Percentiles rank a stretch among this genome's conserved stretches.
These are phyloP conservation scores for Catocala fraxini DNA, from an alignment of 2,888 invertebrate species.

Conservation along the genomic window DNA sequence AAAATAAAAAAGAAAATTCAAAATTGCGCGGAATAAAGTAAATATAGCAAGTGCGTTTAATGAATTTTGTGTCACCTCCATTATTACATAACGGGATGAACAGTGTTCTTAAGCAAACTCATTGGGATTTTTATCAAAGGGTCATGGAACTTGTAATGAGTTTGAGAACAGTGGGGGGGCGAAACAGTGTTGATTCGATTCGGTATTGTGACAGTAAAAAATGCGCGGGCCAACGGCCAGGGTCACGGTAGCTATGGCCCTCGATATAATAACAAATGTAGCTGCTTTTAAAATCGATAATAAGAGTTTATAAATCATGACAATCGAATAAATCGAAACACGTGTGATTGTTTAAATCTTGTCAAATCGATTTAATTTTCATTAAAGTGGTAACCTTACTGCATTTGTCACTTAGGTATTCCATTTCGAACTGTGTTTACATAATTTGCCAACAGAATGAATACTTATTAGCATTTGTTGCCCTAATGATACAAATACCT, in stretches of 20 bases:
- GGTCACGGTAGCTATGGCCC: conserved; percentile 42
- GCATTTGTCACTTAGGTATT: not conserved
- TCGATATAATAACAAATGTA: conserved; percentile 30
- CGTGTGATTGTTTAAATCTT: conserved; percentile 7
- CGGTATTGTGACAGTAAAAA: conserved; percentile 49
- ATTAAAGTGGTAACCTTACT: not conserved
- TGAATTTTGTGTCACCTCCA: conserved; percentile 64
- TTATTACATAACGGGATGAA: conserved; percentile 68
- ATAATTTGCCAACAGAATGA: too few relatives aligned
- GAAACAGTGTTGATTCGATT: conserved; percentile 45
- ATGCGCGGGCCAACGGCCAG: conserved; percentile 46
- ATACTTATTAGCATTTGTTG: too few relatives aligned
- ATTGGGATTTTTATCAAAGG: conserved; percentile 47
- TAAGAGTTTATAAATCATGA: conserved; percentile 30
- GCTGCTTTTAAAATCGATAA: conserved; percentile 31
- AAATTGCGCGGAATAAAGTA: conserved; percentile 50
- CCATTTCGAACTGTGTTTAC: too few relatives aligned
- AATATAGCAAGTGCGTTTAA: conserved; percentile 54
- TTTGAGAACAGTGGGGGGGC: conserved; percentile 48
- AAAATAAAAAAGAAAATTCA: conserved; percentile 31
- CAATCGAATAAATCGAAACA: conserved; percentile 9
- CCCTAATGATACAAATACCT: conserved; percentile 1
- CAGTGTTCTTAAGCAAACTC: conserved; percentile 47
- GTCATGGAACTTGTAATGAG: conserved; percentile 48
- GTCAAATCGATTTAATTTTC: not conserved